These are phyloP conservation scores for Acronicta aceris DNA, from an alignment of 2,888 invertebrate genomes.

Conservation along the genomic window DNA sequence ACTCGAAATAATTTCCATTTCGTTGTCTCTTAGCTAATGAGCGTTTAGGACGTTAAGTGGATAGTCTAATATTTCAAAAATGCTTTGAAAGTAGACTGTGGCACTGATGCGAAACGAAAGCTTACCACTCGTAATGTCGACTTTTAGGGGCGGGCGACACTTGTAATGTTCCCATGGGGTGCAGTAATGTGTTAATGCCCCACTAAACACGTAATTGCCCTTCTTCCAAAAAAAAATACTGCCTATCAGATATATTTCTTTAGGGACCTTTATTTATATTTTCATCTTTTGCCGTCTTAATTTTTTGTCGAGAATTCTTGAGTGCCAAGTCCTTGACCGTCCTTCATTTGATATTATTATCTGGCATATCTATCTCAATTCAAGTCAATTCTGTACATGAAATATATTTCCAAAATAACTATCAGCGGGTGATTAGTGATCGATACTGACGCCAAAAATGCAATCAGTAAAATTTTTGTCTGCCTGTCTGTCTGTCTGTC, in stretches of 20 bases:
- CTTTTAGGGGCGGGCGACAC: constrained; percentile 58
- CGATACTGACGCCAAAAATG: too few species aligned
- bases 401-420: too few species aligned
- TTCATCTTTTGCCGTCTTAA: constrained; percentile 44
- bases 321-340: constrained; percentile 54
- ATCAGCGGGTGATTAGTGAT: too few species aligned
- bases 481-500: too few species aligned
- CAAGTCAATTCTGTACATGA: too few species aligned
- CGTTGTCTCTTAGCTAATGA: too few species aligned
- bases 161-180: constrained; percentile 69
- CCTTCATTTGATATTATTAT: constrained; percentile 45
- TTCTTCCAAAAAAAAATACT: constrained; percentile 44
- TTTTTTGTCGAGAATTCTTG: constrained; percentile 47
- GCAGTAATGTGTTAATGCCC: constrained; percentile 66
- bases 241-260: constrained; percentile 57
- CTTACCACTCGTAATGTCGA: constrained; percentile 53
- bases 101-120: constrained; percentile 62
- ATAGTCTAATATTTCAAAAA: constrained; percentile 43
- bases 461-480: too few species aligned
- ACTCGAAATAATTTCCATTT: too few species aligned
- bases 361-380: too few species aligned
- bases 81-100: constrained; percentile 28
- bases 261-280: constrained; percentile 57
- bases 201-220: constrained; percentile 73
- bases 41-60: constrained; percentile 10